Evolutionary conservation across 2,113 vertebrate genomes (phyloP).

Genomic region (Microcebus jonahi): DNA sequence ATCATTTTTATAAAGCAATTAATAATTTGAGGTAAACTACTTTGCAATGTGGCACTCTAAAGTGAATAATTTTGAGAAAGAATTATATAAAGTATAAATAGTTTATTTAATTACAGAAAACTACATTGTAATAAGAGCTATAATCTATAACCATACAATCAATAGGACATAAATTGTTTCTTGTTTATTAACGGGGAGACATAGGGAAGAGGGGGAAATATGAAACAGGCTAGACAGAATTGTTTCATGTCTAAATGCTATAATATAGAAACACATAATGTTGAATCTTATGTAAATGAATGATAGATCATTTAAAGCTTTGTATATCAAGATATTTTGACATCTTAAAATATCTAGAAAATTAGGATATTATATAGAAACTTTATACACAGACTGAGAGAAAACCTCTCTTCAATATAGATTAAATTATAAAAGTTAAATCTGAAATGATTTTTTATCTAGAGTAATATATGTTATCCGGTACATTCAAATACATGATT

Average conservation of each 20-base stretch:
- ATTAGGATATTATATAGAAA: neutral
- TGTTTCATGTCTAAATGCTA: neutral
- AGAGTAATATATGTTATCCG: neutral
- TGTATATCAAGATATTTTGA: neutral
- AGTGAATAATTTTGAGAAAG: neutral
- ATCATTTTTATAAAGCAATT: neutral
- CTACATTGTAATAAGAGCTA: neutral
- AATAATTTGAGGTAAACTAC: neutral
- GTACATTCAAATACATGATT: neutral
- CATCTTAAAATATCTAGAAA: neutral
- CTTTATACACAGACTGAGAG: neutral
- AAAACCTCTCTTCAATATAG: neutral
- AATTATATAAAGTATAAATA: neutral
- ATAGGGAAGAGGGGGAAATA: too few species aligned
- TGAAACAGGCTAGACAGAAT: too few species aligned
- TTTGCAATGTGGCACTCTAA: neutral
- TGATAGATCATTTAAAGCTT: neutral
- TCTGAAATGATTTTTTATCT: neutral
- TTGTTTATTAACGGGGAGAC: neutral
- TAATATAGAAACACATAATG: neutral
- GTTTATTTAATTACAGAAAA: neutral
- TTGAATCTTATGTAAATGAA: neutral
- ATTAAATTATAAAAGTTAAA: neutral
- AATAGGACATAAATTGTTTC: neutral
- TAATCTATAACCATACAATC: neutral